Conservation (phyloP, 2,113 vertebrate genomes). For the Lipotes vexillifer region DNA sequence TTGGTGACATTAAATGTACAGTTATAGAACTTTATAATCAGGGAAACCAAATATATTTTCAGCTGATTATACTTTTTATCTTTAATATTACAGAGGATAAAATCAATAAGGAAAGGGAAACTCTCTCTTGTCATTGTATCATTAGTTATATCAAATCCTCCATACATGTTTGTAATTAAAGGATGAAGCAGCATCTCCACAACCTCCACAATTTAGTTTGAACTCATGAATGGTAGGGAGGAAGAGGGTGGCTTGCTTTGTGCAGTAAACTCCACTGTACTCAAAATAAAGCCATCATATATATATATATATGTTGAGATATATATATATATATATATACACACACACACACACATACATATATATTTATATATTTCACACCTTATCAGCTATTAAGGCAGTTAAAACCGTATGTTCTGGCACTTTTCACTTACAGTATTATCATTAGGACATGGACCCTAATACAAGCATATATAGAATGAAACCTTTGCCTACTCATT, state of each 20-base stretch:
- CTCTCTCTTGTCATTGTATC: not conserved
- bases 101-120: not conserved
- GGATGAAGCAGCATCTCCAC: not conserved
- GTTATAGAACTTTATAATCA: not conserved
- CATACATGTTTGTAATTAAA: not conserved
- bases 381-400: not conserved
- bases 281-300: not conserved
- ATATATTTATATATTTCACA: no score
- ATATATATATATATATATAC: fast-evolving
- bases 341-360: no score
- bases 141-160: not conserved
- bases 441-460: not conserved
- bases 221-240: not conserved
- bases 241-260: not conserved
- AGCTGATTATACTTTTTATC: not conserved
- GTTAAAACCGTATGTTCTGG: not conserved
- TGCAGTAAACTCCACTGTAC: not conserved
- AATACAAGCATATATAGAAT: not conserved
- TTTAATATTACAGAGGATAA: not conserved
- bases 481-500: not conserved
- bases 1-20: not conserved
- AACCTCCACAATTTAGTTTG: not conserved
- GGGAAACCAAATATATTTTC: not conserved
- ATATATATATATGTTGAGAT: no score
- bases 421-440: not conserved